Conservation (phyloP, 2,888 invertebrate genomes). For the Andricus curvator region DNA sequence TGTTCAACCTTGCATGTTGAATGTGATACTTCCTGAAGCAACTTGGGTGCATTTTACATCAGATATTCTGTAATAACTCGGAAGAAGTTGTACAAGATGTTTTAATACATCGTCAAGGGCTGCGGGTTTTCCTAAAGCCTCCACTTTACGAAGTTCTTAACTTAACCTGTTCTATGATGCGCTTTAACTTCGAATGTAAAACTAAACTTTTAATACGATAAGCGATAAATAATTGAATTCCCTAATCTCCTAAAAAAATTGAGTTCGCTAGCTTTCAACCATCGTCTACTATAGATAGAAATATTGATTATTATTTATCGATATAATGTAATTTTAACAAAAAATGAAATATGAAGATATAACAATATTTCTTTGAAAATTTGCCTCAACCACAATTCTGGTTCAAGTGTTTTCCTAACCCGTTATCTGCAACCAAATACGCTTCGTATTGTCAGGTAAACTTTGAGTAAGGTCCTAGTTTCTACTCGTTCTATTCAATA, state of each 20-base stretch:
- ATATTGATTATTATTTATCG: background rate
- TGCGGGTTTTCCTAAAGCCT: background rate
- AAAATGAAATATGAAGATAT: background rate
- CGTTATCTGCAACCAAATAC: constrained; percentile 2
- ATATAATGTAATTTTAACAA: background rate
- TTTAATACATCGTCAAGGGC: background rate
- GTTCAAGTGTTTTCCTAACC: background rate
- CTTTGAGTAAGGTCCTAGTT: constrained; percentile 18
- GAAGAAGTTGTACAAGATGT: constrained; percentile 14
- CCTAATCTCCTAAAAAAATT: background rate
- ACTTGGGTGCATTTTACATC: background rate
- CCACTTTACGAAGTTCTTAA: background rate
- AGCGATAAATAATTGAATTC: background rate
- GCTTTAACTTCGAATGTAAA: background rate
- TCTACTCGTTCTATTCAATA: constrained; percentile 9
- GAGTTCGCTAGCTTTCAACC: background rate
- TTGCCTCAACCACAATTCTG: background rate
- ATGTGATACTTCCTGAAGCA: background rate
- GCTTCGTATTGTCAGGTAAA: constrained; percentile 16
- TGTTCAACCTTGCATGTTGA: background rate
- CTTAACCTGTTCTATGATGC: background rate
- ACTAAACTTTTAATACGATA: background rate
- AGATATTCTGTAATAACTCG: background rate
- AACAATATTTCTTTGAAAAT: background rate
- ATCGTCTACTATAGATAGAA: background rate